Evolutionary conservation across 2,113 vertebrate species (phyloP).

Genomic region (Hyla sarda): DNA sequence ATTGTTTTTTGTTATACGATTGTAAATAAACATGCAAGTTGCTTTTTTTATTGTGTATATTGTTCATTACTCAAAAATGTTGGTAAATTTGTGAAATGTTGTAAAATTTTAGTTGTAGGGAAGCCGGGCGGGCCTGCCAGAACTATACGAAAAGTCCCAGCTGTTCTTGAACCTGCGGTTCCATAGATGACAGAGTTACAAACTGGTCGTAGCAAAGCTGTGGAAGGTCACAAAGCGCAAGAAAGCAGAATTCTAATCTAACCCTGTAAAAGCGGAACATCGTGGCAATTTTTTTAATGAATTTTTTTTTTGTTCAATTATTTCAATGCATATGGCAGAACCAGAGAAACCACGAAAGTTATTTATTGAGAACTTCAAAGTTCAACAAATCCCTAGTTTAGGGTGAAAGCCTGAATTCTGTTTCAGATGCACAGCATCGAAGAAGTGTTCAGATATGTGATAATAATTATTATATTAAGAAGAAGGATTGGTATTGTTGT

Average conservation of each 20-base stretch:
- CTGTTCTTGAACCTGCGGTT: no score
- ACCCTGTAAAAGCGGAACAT: not conserved
- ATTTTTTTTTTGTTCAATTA: slow-evolving; percentile 13
- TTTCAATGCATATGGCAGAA: slow-evolving; percentile 77
- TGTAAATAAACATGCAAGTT: not conserved
- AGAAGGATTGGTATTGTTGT: slow-evolving; percentile 75
- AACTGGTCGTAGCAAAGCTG: not conserved
- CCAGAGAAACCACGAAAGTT: slow-evolving; percentile 76
- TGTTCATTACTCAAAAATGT: not conserved
- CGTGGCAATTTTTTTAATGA: not conserved
- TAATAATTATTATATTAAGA: slow-evolving; percentile 40
- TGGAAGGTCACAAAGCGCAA: not conserved
- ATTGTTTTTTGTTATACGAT: not conserved
- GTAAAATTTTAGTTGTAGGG: not conserved
- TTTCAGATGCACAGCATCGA: slow-evolving; percentile 85
- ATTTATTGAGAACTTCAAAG: slow-evolving; percentile 83
- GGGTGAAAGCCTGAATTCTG: slow-evolving; percentile 81
- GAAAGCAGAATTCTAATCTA: not conserved
- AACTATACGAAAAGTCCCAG: not conserved
- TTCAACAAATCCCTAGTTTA: slow-evolving; percentile 87
- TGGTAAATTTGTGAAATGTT: not conserved
- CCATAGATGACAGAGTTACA: not conserved
- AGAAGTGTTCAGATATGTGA: slow-evolving; percentile 71
- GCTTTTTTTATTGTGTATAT: not conserved
- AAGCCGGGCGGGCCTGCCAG: not conserved